Evolutionary conservation across 2,797 vertebrate species (phyloP), one percentile per base, ranked within the genome.

Genomic region (Benthosema pterotum): DNA sequence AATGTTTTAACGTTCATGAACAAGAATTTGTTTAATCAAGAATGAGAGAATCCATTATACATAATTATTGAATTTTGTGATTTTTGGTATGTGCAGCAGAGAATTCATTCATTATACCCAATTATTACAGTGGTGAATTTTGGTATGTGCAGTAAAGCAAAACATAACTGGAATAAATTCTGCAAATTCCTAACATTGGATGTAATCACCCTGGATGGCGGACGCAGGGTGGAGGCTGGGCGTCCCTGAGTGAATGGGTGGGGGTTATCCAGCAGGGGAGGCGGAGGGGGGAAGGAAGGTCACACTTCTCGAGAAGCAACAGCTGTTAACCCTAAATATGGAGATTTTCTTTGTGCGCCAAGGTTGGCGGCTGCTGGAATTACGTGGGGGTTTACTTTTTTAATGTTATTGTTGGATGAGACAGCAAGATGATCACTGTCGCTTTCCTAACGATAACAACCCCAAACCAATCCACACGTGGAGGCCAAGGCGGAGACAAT

Each of bases 301-400:
- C 86, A 85, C 78, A 71, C 77, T 75, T 65, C 28, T 58, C 59
- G 66, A 71, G 72, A 86, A 88, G 87, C 84, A 89, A 85, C 92
- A 92, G 92, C 91, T 93, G 91, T 87, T 84, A 75, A 79, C 78
- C 85, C 74, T 79, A 82, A 84, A 87, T 83, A 87, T 83, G 85
- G 46, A 78, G 83, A 86, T 88, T 84, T 74, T 72, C 79, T 90
- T 91, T 92, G 89, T 92, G 76, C 13, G 43, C 6, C 0, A 22
- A 74, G 78, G 67, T 72, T 48, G 78, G 72, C 59, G 71, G 80
- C 83, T 88, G 80, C 66, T 49, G 13, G 42, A 50, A 74, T 63
- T 52, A 50, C 43, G 28, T 50, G 53, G 32, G 62, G 43, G 9
- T 9, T 22, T 54, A 52, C 6, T 15, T 18, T 71, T 78, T 73